These are phyloP conservation scores for Protaetia brevitarsis DNA, from an alignment of 1,140 invertebrate species.

Conservation along the genomic window DNA sequence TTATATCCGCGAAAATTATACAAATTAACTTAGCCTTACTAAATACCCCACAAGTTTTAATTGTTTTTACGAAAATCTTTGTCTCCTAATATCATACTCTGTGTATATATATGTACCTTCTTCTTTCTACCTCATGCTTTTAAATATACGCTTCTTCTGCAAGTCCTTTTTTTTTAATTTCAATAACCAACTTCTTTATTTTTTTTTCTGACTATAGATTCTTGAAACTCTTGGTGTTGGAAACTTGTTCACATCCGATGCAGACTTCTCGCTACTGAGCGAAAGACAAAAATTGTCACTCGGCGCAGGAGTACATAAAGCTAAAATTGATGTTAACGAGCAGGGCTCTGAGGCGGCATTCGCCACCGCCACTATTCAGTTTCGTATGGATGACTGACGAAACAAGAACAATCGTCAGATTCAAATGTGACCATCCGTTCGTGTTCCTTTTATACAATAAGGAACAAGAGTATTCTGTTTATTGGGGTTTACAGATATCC, in stretches of 20 bases:
- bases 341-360: slow-evolving; percentile 63
- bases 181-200: slow-evolving; percentile 52
- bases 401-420: slow-evolving; percentile 74
- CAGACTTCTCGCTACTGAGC: slow-evolving; percentile 47
- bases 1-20: too few species aligned
- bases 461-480: slow-evolving; percentile 65
- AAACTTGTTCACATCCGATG: slow-evolving; percentile 52
- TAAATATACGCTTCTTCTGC: slow-evolving; percentile 41
- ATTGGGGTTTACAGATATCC: slow-evolving; percentile 71
- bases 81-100: too few species aligned
- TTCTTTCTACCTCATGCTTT: background rate
- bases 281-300: slow-evolving; percentile 52
- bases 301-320: slow-evolving; percentile 58
- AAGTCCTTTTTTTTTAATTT: slow-evolving; percentile 61
- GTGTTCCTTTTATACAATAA: slow-evolving; percentile 78
- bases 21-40: too few species aligned
- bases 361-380: slow-evolving; percentile 73
- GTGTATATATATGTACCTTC: background rate
- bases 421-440: slow-evolving; percentile 84
- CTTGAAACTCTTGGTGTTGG: slow-evolving; percentile 55
- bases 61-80: too few species aligned
- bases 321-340: slow-evolving; percentile 61
- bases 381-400: slow-evolving; percentile 72
- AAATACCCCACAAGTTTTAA: too few species aligned
- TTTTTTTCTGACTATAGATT: slow-evolving; percentile 45